These are phyloP conservation scores for Gonioctena quinquepunctata DNA, from an alignment of 1,140 invertebrate genomes.

Conservation along the genomic window DNA sequence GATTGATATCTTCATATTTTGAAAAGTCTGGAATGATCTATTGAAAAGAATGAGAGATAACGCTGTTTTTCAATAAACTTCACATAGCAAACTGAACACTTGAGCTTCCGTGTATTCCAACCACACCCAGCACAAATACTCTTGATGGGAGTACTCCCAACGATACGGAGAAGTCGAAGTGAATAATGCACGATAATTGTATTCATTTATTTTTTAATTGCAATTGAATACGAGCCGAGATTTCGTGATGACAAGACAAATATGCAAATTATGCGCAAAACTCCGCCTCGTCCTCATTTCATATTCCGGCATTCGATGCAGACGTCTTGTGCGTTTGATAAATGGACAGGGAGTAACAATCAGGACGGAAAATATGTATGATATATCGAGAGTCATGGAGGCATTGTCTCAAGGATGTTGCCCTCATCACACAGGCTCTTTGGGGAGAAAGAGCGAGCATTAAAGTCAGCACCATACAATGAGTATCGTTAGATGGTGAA, in stretches of 20 bases:
- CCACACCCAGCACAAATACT: background rate
- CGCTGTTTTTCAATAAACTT: too few species aligned
- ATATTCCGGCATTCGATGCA: conserved; percentile 2
- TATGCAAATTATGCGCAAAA: conserved; percentile 20
- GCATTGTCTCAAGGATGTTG: too few species aligned
- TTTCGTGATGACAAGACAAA: conserved; percentile 18
- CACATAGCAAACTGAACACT: too few species aligned
- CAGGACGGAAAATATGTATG: conserved; percentile 12
- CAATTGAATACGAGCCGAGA: background rate
- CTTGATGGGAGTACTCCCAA: background rate
- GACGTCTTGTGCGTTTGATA: conserved; percentile 6
- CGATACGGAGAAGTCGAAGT: background rate
- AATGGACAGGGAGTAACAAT: background rate
- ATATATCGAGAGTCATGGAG: background rate
- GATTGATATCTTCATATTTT: too few species aligned
- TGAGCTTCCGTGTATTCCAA: background rate
- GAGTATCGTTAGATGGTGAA: too few species aligned
- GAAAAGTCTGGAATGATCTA: too few species aligned
- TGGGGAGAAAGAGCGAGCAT: too few species aligned
- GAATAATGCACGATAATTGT: conserved; percentile 13
- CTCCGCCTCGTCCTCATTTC: background rate
- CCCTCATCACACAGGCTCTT: too few species aligned
- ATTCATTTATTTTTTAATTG: conserved; percentile 16
- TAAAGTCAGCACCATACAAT: too few species aligned
- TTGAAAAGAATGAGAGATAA: too few species aligned